phyloP scores from a whole-genome alignment of 53 echinoderm and acorn worm genomes.

The Paelopatides confundens region DNA sequence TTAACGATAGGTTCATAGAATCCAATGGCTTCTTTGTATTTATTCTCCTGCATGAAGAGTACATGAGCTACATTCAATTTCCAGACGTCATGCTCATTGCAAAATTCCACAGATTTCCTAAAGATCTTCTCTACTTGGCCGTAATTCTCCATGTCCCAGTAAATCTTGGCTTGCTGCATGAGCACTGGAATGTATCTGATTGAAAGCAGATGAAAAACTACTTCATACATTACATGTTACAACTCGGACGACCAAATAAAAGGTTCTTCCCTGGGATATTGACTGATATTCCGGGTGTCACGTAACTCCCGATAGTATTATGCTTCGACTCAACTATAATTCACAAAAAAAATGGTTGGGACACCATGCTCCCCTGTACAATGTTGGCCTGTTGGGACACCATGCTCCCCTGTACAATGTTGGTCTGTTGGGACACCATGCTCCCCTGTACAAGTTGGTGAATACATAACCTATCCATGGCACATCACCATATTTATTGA shows the following conservation, averaged over 20 bases:
- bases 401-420: no score
- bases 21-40: constrained; percentile 98
- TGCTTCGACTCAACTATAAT: not conserved
- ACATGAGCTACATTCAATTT: constrained; percentile 98
- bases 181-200: constrained; percentile 93
- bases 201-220: not conserved
- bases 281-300: no score
- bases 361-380: no score
- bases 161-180: constrained; percentile 99
- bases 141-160: constrained; percentile 97
- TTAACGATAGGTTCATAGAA: constrained; percentile 99
- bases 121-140: constrained; percentile 99
- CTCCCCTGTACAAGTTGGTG: no score
- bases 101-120: constrained; percentile 99
- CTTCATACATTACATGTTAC: not conserved
- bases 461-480: no score
- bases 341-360: no score
- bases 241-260: no score
- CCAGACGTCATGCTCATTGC: constrained; percentile 99
- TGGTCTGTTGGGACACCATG: no score
- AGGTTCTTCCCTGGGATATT: not conserved
- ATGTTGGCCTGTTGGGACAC: no score
- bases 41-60: constrained; percentile 98
- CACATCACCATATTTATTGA: no score
- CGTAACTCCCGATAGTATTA: no score